Percentiles rank a stretch among this genome's conserved stretches.
These are phyloP conservation scores for Hippopotamyrus pictus DNA, from an alignment of 2,797 vertebrate genomes.

Conservation along the genomic window DNA sequence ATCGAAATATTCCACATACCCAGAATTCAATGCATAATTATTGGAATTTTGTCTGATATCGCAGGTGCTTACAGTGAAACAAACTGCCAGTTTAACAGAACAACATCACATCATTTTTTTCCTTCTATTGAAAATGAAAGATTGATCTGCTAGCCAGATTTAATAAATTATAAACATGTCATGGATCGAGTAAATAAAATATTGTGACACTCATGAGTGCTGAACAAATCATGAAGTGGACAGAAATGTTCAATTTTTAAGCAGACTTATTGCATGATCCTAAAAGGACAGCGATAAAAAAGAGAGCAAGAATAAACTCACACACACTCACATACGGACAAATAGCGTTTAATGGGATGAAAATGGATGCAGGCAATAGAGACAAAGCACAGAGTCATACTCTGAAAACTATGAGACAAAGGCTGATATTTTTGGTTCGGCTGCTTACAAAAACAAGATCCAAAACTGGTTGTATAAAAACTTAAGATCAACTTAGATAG, in stretches of 20 bases:
- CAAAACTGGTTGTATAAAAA: background rate
- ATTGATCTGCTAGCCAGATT: background rate
- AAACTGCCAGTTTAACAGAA: background rate
- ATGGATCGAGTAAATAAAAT: background rate
- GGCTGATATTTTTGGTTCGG: background rate
- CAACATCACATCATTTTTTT: background rate
- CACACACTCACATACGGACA: background rate
- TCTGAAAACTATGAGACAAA: background rate
- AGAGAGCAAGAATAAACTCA: background rate
- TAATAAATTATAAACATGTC: background rate
- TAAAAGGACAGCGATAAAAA: background rate
- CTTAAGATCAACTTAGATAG: background rate
- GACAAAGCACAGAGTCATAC: background rate
- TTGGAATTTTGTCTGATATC: background rate
- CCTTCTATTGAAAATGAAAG: background rate
- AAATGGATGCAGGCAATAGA: background rate
- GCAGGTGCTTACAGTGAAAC: background rate
- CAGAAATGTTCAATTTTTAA: background rate
- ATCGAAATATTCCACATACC: background rate
- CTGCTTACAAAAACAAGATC: background rate
- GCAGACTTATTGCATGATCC: background rate
- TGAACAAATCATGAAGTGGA: background rate
- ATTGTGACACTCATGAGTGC: background rate
- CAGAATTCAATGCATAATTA: background rate
- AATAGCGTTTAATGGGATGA: background rate